phyloP scores from a whole-genome alignment of 2,888 invertebrate genomes.

The Brenthis hecate region DNA sequence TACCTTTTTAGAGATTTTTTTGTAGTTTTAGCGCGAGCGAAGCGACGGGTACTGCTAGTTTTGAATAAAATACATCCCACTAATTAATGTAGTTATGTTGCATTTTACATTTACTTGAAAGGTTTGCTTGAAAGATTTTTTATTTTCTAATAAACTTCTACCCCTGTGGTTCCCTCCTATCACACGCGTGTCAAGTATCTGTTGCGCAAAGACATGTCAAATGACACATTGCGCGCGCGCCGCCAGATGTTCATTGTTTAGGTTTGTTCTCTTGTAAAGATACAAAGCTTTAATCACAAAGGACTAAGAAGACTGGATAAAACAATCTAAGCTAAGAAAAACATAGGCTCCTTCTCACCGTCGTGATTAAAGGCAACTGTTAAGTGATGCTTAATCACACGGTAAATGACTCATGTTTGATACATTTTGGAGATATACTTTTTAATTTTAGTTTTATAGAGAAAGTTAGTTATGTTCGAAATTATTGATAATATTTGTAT shows the following conservation, averaged over 20 bases:
- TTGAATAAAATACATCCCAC: background rate
- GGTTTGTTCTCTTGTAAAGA: conserved; percentile 48
- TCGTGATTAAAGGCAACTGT: conserved; percentile 11
- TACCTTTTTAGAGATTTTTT: too few relatives aligned
- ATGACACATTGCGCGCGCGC: conserved; percentile 39
- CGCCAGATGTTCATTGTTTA: conserved; percentile 63
- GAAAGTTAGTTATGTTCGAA: too few relatives aligned
- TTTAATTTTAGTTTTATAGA: background rate
- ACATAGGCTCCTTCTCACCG: conserved; percentile 17
- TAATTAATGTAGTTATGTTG: background rate
- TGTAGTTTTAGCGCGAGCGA: too few relatives aligned
- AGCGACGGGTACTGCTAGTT: too few relatives aligned
- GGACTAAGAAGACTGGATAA: conserved; percentile 21
- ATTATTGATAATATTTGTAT: too few relatives aligned
- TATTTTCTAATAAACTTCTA: background rate
- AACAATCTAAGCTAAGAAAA: conserved; percentile 24
- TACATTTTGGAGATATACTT: background rate
- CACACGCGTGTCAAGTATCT: conserved; percentile 34
- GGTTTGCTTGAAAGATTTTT: background rate
- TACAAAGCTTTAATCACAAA: conserved; percentile 41
- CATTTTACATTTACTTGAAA: background rate
- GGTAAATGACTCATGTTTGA: background rate
- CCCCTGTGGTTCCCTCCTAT: conserved; percentile 19
- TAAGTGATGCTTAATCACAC: background rate
- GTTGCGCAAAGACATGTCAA: conserved; percentile 36